These are phyloP conservation scores for Oreortyx pictus DNA, from an alignment of 2,797 vertebrate genomes.

Conservation along the genomic window DNA sequence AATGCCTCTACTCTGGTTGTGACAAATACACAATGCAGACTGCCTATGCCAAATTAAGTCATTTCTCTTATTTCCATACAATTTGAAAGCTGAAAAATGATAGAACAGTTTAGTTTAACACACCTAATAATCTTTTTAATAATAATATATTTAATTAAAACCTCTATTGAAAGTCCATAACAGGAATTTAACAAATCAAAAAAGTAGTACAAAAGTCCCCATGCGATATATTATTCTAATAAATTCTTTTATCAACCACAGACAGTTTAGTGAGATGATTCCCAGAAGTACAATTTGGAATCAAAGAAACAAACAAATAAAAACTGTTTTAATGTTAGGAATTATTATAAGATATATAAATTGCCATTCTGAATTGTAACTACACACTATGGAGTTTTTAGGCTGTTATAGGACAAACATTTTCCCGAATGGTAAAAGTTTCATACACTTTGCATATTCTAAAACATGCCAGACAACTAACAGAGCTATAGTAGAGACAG, in stretches of 20 bases:
- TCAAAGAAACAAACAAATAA: no score
- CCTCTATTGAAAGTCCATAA: not conserved
- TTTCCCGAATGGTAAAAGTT: not conserved
- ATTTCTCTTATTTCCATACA: not conserved
- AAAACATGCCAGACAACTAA: not conserved
- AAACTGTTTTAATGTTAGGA: no score
- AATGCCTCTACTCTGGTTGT: not conserved
- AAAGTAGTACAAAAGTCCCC: not conserved
- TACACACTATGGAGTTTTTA: not conserved
- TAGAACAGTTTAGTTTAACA: constrained; percentile 3
- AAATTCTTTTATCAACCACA: not conserved
- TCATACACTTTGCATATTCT: not conserved
- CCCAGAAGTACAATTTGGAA: not conserved
- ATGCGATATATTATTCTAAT: not conserved
- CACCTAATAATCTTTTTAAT: not conserved
- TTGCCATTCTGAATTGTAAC: not conserved
- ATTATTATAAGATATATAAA: not conserved
- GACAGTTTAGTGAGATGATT: not conserved
- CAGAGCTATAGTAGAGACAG: not conserved
- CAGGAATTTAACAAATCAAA: constrained; percentile 2
- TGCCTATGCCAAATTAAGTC: not conserved
- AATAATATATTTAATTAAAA: not conserved
- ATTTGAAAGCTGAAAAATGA: not conserved
- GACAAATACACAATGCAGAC: not conserved
- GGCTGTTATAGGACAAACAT: not conserved